A percentile compares a stretch with the other conserved stretches of the same genome.
These are phyloP conservation scores for Drosophila oshimai DNA, from an alignment of 1,140 invertebrate species.

Conservation along the genomic window DNA sequence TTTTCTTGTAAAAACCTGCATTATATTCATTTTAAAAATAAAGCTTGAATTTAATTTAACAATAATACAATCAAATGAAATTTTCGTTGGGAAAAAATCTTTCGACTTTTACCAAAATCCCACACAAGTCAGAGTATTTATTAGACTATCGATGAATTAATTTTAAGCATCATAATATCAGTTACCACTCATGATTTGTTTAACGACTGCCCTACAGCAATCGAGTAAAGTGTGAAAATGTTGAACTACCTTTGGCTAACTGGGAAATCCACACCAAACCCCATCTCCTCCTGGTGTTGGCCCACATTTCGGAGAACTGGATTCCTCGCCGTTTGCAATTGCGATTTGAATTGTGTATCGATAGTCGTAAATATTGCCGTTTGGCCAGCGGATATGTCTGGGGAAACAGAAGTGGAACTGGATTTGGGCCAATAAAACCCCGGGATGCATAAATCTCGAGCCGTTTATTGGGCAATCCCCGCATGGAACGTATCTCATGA, in stretches of 20 bases:
- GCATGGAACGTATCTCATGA: neutral
- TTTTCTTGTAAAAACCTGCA: too few species aligned
- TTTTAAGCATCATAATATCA: conserved; percentile 2
- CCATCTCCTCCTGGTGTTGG: neutral
- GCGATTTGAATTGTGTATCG: conserved; percentile 42
- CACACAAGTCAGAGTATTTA: neutral
- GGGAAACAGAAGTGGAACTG: conserved; percentile 2
- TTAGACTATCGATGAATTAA: neutral
- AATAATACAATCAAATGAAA: too few species aligned
- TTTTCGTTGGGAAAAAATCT: too few species aligned
- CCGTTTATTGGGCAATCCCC: conserved; percentile 41
- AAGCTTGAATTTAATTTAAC: too few species aligned
- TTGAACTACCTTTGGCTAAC: neutral
- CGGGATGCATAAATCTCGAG: conserved; percentile 56
- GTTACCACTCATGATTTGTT: conserved; percentile 13
- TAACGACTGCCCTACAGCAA: neutral
- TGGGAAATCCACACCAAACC: neutral
- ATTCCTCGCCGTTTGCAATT: conserved; percentile 5
- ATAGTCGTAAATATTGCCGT: conserved; percentile 56
- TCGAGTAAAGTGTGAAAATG: conserved; percentile 18
- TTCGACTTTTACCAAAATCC: neutral
- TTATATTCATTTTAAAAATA: too few species aligned
- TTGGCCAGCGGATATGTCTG: conserved; percentile 25
- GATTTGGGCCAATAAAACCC: conserved; percentile 56
- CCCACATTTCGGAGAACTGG: conserved; percentile 1